These are phyloP conservation scores for Eurois occulta DNA, from an alignment of 2,888 invertebrate species.

Conservation along the genomic window DNA sequence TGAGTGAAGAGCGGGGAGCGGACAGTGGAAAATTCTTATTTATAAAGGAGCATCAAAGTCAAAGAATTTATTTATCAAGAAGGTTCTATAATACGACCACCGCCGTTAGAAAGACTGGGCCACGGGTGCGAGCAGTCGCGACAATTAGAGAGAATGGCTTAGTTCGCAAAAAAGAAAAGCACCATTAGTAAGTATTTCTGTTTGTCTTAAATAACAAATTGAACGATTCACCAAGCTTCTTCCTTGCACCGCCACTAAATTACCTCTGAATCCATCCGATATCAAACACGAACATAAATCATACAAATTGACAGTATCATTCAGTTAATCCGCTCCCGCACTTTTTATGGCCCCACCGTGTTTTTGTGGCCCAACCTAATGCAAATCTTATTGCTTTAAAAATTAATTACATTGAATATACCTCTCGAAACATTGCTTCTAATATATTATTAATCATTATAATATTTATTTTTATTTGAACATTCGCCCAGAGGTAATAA, in stretches of 20 bases:
- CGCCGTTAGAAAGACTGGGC: too few relatives aligned
- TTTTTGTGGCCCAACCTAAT: slow-evolving; percentile 48
- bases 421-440: slow-evolving; percentile 14
- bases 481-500: background rate
- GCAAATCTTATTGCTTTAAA: slow-evolving; percentile 29
- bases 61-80: too few relatives aligned
- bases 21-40: too few relatives aligned
- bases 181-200: too few relatives aligned
- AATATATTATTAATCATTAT: slow-evolving; percentile 47
- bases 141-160: too few relatives aligned
- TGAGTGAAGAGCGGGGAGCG: background rate
- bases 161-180: too few relatives aligned
- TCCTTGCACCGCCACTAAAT: slow-evolving; percentile 22
- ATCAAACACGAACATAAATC: slow-evolving; percentile 49
- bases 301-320: slow-evolving; percentile 44
- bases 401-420: slow-evolving; percentile 41
- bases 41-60: too few relatives aligned
- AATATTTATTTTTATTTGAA: slow-evolving; percentile 36
- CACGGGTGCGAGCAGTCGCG: too few relatives aligned
- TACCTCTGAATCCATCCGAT: slow-evolving; percentile 22
- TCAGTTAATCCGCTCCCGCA: slow-evolving; percentile 44
- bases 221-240: background rate
- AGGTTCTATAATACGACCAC: too few relatives aligned
- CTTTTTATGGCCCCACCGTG: slow-evolving; percentile 53
- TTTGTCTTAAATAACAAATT: too few relatives aligned